Evolutionary conservation across 2,797 vertebrate species (phyloP).

Genomic region (Meda fulgida): DNA sequence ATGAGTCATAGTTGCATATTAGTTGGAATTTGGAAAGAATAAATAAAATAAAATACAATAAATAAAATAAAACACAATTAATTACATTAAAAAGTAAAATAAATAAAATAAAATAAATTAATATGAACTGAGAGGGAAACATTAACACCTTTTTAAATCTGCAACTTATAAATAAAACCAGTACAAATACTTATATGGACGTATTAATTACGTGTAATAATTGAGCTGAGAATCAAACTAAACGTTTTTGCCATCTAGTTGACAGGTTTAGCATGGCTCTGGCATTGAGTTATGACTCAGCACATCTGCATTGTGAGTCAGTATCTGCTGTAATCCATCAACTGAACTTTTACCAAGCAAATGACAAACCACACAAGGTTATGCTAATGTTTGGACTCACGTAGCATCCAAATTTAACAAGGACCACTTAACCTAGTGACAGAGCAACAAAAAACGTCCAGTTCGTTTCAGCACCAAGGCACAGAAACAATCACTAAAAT

Average conservation of each 20-base stretch:
- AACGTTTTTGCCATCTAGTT: not conserved
- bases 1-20: not conserved
- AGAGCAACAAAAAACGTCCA: not conserved
- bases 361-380: constrained; percentile 23
- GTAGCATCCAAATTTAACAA: not conserved
- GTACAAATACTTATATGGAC: not conserved
- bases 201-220: not conserved
- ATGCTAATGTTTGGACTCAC: not conserved
- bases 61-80: not conserved
- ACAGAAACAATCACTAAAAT: constrained; percentile 13
- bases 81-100: not conserved
- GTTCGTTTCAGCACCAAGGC: not conserved
- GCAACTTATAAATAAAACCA: not conserved
- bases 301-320: constrained; percentile 33
- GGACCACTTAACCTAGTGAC: not conserved
- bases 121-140: not conserved
- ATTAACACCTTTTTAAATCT: not conserved
- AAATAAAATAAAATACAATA: not conserved
- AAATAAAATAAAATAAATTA: not conserved
- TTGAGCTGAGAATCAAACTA: not conserved
- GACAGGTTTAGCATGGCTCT: constrained; percentile 4
- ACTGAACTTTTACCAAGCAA: constrained; percentile 25
- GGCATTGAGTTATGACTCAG: constrained; percentile 51
- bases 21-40: not conserved
- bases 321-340: constrained; percentile 23